A percentile compares a stretch with the other conserved stretches of the same genome.
Conservation (phyloP, 1,140 invertebrate genomes). For the Galleria mellonella region DNA sequence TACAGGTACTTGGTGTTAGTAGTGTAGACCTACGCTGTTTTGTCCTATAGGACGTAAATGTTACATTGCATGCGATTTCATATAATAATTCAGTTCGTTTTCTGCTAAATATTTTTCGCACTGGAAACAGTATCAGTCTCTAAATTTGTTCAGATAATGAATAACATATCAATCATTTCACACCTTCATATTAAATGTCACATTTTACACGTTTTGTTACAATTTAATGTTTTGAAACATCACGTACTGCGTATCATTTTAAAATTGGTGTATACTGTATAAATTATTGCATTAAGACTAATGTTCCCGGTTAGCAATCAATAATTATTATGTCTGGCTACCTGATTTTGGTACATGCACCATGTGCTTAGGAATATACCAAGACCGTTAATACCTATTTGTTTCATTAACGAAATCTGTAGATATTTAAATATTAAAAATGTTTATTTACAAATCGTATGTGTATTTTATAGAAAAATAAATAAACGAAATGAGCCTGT, state of each 20-base stretch:
- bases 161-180: conserved; percentile 40
- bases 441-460: conserved; percentile 73
- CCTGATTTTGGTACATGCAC: too few species aligned
- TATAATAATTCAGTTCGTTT: background rate
- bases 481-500: conserved; percentile 32
- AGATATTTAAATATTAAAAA: conserved; percentile 66
- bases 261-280: too few species aligned
- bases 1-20: conserved; percentile 55
- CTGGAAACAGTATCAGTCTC: background rate
- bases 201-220: background rate
- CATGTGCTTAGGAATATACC: too few species aligned
- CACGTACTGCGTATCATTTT: too few species aligned
- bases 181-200: conserved; percentile 4
- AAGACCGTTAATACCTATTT: too few species aligned
- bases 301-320: too few species aligned
- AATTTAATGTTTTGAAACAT: too few species aligned
- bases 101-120: conserved; percentile 3
- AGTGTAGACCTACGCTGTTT: conserved; percentile 35
- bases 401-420: conserved; percentile 45
- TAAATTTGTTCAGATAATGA: conserved; percentile 17
- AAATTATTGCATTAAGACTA: too few species aligned
- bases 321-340: too few species aligned
- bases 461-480: conserved; percentile 73
- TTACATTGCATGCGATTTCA: conserved; percentile 16
- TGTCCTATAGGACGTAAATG: conserved; percentile 19